phyloP scores from a whole-genome alignment of 1,140 invertebrate species.

The Drosophila pandora region DNA sequence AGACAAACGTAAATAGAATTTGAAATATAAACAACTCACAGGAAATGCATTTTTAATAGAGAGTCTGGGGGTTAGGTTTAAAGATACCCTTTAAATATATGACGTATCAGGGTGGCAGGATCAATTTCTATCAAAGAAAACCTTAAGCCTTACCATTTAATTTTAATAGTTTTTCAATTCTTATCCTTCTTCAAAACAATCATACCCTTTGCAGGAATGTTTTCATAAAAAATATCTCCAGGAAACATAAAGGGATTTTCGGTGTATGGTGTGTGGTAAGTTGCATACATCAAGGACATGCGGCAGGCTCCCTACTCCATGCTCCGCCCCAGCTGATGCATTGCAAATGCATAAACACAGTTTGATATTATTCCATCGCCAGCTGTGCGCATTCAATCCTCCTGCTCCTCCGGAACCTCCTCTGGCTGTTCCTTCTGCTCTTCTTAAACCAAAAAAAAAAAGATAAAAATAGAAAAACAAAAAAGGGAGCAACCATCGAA shows the following conservation, averaged over 20 bases:
- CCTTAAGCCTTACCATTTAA: no score
- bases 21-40: slow-evolving; percentile 53
- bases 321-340: slow-evolving; percentile 50
- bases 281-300: slow-evolving; percentile 67
- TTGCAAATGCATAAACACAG: slow-evolving; percentile 81
- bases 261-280: slow-evolving; percentile 11
- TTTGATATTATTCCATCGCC: slow-evolving; percentile 78
- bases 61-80: background rate
- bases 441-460: background rate
- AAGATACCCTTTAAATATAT: background rate
- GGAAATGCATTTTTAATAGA: slow-evolving; percentile 66
- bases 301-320: slow-evolving; percentile 18
- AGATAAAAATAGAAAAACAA: slow-evolving; percentile 12
- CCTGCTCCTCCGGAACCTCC: slow-evolving; percentile 10
- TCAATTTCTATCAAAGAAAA: background rate
- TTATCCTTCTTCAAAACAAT: background rate
- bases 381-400: slow-evolving; percentile 71
- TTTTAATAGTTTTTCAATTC: background rate
- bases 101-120: background rate
- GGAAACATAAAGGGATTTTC: background rate
- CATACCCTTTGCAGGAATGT: background rate
- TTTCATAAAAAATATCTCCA: slow-evolving; percentile 6
- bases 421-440: background rate
- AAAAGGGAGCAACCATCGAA: slow-evolving; percentile 10
- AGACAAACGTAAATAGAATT: slow-evolving; percentile 64